These are phyloP conservation scores for Clepsis dumicolana DNA, from an alignment of 2,888 invertebrate species.

Conservation along the genomic window DNA sequence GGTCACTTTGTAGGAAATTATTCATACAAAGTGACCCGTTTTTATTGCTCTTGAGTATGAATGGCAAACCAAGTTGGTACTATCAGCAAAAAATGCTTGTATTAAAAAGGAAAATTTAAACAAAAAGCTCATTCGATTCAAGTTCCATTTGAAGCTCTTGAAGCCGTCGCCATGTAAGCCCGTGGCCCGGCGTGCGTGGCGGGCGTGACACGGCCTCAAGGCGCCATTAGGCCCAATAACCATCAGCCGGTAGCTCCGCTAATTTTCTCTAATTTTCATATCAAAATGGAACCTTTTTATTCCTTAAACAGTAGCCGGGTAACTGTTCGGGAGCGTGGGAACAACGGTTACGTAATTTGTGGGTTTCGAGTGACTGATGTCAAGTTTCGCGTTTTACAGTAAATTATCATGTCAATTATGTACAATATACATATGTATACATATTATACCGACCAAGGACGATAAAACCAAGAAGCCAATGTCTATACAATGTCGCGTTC, in stretches of 20 bases:
- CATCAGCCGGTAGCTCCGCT: constrained; percentile 83
- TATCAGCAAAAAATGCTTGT: too few relatives aligned
- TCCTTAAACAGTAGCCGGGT: constrained; percentile 64
- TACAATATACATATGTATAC: too few relatives aligned
- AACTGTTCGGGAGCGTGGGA: constrained; percentile 79
- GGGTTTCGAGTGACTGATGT: neutral
- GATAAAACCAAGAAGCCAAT: too few relatives aligned
- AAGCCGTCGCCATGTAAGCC: constrained; percentile 65
- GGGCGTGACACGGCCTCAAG: constrained; percentile 79
- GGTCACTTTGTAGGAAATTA: too few relatives aligned
- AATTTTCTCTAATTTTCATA: constrained; percentile 86
- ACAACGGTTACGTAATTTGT: constrained; percentile 74
- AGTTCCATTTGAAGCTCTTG: constrained; percentile 27
- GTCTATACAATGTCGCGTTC: too few relatives aligned
- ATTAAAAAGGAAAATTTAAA: too few relatives aligned
- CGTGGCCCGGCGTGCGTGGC: constrained; percentile 65
- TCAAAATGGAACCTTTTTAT: constrained; percentile 80
- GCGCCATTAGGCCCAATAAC: constrained; percentile 83
- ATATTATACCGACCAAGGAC: too few relatives aligned
- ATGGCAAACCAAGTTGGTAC: too few relatives aligned
- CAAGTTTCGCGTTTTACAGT: neutral
- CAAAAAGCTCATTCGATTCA: too few relatives aligned
- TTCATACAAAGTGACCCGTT: too few relatives aligned
- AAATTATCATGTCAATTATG: too few relatives aligned
- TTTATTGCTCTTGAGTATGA: too few relatives aligned